Base-by-base conservation (phyloP, 2,797 vertebrate species). In the Rhinoraja longicauda region DNA sequence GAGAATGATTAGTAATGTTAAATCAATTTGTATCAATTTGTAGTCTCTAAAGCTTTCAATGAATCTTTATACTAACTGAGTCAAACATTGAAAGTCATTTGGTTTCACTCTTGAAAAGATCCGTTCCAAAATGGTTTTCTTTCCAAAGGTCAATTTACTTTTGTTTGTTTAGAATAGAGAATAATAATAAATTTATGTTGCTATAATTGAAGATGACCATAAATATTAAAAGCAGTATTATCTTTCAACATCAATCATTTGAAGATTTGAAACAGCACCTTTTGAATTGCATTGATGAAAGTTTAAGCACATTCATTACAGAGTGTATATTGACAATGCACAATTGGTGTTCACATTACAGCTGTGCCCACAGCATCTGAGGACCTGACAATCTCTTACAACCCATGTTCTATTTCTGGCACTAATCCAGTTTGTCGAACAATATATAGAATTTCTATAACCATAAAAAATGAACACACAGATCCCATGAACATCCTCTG, bases 221-320 rank as follows among this genome's bases (percentile, higher is more conserved):
- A 67, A 67, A 88, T 88, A 67, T 73, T 73, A 26, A 73, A 24
- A 21, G 70, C 19, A 73, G 6, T 72, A 73, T 88, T 88, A 67
- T n/a, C 19, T 67, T 67, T 88, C 81, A 21, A 36, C 64, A 67
- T 88, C 32, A 88, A 88, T 1, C n/a, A 67, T 88, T 19, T 24
- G n/a, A 36, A 88, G 62, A 67, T 21, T 88, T 88, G 64, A 67
- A 67, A 21, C n/a, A 36, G 29, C 36, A 32, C 62, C 62, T 67
- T 88, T 88, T 88, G n/a, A 88, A 88, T 36, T 36, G 36, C 32
- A 36, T 88, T 88, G 21, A 88, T 88, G n/a, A 36, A 88, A 88
- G 84, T 67, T 88, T 88, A 67, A 88, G 62, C 84, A 36, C n/a
- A 88, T 88, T 21, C 59, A 88, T 88, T 64, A 88, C 36, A 62